Evolutionary conservation across 1,140 invertebrate genomes (phyloP).

Genomic region (Dysdera silvatica): DNA sequence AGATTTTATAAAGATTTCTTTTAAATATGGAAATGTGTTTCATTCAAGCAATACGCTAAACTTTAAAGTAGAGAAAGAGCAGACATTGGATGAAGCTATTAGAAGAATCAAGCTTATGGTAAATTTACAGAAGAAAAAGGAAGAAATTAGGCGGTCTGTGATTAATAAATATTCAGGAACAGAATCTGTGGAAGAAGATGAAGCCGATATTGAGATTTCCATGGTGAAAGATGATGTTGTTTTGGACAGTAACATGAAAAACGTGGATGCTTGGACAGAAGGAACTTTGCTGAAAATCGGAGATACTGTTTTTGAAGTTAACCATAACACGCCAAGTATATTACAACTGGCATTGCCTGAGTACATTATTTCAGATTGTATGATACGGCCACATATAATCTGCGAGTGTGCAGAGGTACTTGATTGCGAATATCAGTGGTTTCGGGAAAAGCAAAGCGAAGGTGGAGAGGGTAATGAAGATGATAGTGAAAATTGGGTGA

Average conservation of each 20-base stretch:
- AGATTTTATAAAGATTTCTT: background rate
- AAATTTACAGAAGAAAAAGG: constrained; percentile 3
- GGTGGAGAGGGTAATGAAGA: background rate
- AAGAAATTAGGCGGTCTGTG: background rate
- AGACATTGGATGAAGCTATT: background rate
- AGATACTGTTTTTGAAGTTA: constrained; percentile 53
- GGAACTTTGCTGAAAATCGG: constrained; percentile 38
- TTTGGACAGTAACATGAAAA: background rate
- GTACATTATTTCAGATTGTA: constrained; percentile 62
- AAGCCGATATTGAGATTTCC: constrained; percentile 4
- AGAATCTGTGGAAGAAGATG: background rate
- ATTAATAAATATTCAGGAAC: background rate
- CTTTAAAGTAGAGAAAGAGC: background rate
- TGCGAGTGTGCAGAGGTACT: constrained; percentile 51
- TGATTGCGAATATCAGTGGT: constrained; percentile 61
- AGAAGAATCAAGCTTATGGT: constrained; percentile 2
- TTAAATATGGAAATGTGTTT: too few relatives aligned
- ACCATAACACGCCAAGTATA: constrained; percentile 68
- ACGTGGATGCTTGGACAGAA: constrained; percentile 9
- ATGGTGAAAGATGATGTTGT: background rate
- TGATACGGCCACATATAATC: constrained; percentile 68
- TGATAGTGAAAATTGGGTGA: constrained; percentile 44
- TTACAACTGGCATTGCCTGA: constrained; percentile 55
- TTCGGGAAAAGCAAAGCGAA: constrained; percentile 35
- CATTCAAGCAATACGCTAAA: background rate